Conservation (phyloP, 2,888 invertebrate species). For the Epistrophe eligans region DNA sequence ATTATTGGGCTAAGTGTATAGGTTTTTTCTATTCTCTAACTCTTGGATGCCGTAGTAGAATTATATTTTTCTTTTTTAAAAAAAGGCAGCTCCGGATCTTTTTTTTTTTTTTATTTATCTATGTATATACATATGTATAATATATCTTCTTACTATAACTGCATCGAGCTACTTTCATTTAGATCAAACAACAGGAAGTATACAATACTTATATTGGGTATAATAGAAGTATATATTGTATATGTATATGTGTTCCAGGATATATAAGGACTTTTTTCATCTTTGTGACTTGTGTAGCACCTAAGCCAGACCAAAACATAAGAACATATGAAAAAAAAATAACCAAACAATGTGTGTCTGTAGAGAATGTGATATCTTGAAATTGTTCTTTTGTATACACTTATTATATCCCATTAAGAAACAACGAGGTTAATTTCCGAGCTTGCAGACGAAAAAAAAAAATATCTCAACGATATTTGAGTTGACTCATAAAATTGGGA, state of each 20-base stretch:
- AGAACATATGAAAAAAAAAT: neutral
- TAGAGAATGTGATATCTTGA: slow-evolving; percentile 49
- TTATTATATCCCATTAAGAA: slow-evolving; percentile 13
- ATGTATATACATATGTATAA: slow-evolving; percentile 20
- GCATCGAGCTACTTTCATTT: slow-evolving; percentile 43
- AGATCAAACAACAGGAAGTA: slow-evolving; percentile 43
- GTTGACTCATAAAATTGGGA: slow-evolving; percentile 9
- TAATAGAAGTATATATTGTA: slow-evolving; percentile 4
- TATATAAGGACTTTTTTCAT: slow-evolving; percentile 15
- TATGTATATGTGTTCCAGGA: neutral
- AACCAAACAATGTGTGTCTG: neutral
- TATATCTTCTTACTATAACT: slow-evolving; percentile 3
- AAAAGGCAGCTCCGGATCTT: neutral
- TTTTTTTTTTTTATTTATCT: slow-evolving; percentile 32
- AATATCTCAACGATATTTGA: slow-evolving; percentile 16
- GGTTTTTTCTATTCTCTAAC: neutral
- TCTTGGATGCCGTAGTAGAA: neutral
- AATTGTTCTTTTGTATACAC: slow-evolving; percentile 42
- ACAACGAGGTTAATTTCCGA: neutral
- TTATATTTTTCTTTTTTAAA: neutral
- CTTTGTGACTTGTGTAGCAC: slow-evolving; percentile 18
- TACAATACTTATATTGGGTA: neutral
- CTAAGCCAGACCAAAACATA: neutral
- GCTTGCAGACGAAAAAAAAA: neutral
- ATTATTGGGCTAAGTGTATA: neutral